Conservation (phyloP, 1,140 invertebrate species). For the Pantala flavescens region DNA sequence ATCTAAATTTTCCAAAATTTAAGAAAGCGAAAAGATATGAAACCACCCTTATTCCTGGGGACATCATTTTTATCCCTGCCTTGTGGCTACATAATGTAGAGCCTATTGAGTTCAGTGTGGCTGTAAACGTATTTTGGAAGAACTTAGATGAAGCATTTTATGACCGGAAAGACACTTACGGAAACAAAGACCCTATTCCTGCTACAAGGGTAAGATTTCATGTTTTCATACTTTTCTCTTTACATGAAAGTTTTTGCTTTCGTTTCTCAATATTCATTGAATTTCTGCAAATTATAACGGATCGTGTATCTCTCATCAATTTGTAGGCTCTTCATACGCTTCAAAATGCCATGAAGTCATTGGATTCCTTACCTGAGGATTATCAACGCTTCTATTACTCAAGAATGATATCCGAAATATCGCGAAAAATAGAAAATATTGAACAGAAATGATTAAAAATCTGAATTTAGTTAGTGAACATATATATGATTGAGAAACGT, state of each 20-base stretch:
- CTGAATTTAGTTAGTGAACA: too few species aligned
- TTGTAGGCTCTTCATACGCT: conserved; percentile 37
- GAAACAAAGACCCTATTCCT: conserved; percentile 43
- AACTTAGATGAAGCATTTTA: conserved; percentile 38
- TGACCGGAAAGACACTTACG: conserved; percentile 46
- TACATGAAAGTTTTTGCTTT: too few species aligned
- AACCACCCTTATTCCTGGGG: conserved; percentile 40
- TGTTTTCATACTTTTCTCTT: neutral
- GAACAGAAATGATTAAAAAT: conserved; percentile 11
- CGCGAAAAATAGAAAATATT: too few species aligned
- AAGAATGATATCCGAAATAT: conserved; percentile 30
- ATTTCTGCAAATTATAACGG: neutral
- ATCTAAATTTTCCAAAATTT: conserved; percentile 45
- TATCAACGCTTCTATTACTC: conserved; percentile 43
- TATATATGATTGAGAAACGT: too few species aligned
- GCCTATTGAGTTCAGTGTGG: conserved; percentile 40
- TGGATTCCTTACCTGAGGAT: conserved; percentile 39
- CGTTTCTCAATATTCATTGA: too few species aligned
- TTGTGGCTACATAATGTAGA: conserved; percentile 52
- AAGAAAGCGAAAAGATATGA: conserved; percentile 33
- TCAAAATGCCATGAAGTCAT: conserved; percentile 37
- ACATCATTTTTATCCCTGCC: conserved; percentile 50
- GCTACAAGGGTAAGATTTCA: conserved; percentile 32
- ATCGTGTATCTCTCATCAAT: conserved; percentile 15
- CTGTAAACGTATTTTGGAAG: conserved; percentile 52